Conservation (phyloP, 2,888 invertebrate genomes). For the Hesperia comma region DNA sequence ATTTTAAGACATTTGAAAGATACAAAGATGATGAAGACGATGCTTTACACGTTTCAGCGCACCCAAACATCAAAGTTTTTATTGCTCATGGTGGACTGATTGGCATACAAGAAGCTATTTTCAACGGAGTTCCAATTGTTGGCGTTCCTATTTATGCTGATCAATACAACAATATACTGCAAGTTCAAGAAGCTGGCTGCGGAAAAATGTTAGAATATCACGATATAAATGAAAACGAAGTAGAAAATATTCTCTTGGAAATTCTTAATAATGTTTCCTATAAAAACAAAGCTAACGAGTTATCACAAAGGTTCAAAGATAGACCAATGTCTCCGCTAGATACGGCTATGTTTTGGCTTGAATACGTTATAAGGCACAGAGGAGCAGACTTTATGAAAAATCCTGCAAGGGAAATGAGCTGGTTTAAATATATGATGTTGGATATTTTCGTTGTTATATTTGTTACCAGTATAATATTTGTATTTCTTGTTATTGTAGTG, state of each 20-base stretch:
- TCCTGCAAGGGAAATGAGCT: slow-evolving; percentile 23
- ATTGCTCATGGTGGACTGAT: slow-evolving; percentile 87
- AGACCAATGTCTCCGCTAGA: slow-evolving; percentile 77
- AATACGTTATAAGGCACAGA: slow-evolving; percentile 59
- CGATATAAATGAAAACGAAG: slow-evolving; percentile 68
- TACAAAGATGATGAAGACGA: background rate
- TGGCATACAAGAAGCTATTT: slow-evolving; percentile 85
- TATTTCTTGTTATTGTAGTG: background rate
- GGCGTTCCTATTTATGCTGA: slow-evolving; percentile 80
- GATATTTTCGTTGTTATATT: slow-evolving; percentile 12
- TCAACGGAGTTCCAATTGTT: slow-evolving; percentile 82
- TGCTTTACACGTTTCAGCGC: slow-evolving; percentile 61
- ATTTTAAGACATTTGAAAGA: too few relatives aligned
- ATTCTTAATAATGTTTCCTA: slow-evolving; percentile 63
- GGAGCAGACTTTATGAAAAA: slow-evolving; percentile 33
- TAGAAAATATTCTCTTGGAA: slow-evolving; percentile 56
- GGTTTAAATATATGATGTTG: slow-evolving; percentile 31
- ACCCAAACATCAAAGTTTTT: slow-evolving; percentile 84
- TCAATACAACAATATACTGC: slow-evolving; percentile 79
- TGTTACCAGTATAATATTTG: background rate
- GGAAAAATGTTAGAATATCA: slow-evolving; percentile 70
- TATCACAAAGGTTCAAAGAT: slow-evolving; percentile 78
- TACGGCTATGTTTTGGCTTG: slow-evolving; percentile 82
- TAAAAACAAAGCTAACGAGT: slow-evolving; percentile 59
- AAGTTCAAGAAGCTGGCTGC: slow-evolving; percentile 66